Conservation (phyloP, 2,113 vertebrate species). For the Colaptes auratus region DNA sequence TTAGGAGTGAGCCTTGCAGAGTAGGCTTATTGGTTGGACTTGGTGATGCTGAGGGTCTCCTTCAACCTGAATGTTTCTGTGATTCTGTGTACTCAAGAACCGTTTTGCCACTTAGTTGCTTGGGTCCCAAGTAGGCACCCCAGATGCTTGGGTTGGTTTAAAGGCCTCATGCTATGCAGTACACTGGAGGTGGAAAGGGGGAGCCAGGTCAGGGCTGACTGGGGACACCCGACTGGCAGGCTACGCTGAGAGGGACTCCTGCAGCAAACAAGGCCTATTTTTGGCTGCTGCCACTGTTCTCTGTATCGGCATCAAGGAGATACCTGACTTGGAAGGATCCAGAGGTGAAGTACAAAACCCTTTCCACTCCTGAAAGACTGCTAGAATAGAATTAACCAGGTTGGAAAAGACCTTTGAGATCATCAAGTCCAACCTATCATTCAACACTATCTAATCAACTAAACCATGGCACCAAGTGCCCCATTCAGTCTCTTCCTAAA, state of each 20-base stretch:
- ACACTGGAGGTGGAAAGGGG: neutral
- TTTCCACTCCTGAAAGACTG: neutral
- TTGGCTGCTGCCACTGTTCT: neutral
- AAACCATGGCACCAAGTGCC: too few relatives aligned
- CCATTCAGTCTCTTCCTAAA: too few relatives aligned
- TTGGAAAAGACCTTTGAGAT: too few relatives aligned
- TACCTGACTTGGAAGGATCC: neutral
- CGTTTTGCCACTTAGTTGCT: neutral
- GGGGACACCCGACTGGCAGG: accelerated
- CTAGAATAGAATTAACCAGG: too few relatives aligned
- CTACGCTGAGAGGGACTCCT: accelerated
- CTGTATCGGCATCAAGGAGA: neutral
- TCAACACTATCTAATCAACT: too few relatives aligned
- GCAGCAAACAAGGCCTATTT: neutral
- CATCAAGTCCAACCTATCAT: too few relatives aligned
- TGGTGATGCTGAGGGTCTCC: too few relatives aligned
- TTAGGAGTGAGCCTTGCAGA: too few relatives aligned
- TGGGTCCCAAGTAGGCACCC: accelerated
- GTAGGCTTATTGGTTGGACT: too few relatives aligned
- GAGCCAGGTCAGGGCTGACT: neutral
- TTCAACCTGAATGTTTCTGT: too few relatives aligned
- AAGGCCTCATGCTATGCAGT: neutral
- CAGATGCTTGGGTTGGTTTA: accelerated
- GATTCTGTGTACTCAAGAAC: accelerated
- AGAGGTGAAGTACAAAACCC: neutral